A percentile compares a stretch with the other conserved stretches of the same genome.
Evolutionary conservation across 2,797 vertebrate genomes (phyloP).

Genomic region (Hippopotamyrus pictus): DNA sequence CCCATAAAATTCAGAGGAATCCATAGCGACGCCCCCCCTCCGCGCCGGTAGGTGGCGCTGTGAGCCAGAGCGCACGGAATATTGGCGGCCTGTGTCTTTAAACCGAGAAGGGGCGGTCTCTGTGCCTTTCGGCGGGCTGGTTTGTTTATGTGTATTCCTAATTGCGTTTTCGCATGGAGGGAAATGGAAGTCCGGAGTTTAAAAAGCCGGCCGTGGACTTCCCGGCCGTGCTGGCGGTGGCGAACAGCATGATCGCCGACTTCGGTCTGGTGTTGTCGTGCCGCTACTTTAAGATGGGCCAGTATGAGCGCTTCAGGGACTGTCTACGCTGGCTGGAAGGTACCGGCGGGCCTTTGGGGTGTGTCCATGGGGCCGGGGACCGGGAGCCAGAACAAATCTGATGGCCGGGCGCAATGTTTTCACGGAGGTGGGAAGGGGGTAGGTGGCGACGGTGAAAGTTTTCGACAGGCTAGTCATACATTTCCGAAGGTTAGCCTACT

Average conservation of each 20-base stretch:
- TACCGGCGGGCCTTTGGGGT: conserved; percentile 23
- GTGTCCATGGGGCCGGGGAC: background rate
- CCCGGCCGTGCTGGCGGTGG: conserved; percentile 32
- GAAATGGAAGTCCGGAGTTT: background rate
- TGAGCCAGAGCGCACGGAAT: background rate
- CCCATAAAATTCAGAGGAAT: background rate
- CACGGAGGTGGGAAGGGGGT: background rate
- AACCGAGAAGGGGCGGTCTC: background rate
- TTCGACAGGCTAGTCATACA: background rate
- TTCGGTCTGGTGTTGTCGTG: conserved; percentile 55
- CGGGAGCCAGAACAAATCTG: background rate
- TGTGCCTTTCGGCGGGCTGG: background rate
- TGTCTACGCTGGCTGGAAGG: conserved; percentile 44
- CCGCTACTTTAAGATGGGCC: conserved; percentile 48
- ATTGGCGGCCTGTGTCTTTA: background rate
- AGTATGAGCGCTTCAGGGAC: conserved; percentile 42
- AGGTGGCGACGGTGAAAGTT: background rate
- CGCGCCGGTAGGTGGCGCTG: conserved; percentile 31
- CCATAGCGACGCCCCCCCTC: background rate
- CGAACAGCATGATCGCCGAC: conserved; percentile 55
- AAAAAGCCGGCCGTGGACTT: conserved; percentile 16
- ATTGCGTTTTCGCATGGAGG: background rate
- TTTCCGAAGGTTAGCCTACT: background rate
- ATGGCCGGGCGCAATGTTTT: background rate
- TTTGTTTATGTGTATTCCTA: background rate